Evolutionary conservation across 2,888 invertebrate species (phyloP), one percentile per base, ranked within the genome.

Genomic region (Mellilla xanthometata): DNA sequence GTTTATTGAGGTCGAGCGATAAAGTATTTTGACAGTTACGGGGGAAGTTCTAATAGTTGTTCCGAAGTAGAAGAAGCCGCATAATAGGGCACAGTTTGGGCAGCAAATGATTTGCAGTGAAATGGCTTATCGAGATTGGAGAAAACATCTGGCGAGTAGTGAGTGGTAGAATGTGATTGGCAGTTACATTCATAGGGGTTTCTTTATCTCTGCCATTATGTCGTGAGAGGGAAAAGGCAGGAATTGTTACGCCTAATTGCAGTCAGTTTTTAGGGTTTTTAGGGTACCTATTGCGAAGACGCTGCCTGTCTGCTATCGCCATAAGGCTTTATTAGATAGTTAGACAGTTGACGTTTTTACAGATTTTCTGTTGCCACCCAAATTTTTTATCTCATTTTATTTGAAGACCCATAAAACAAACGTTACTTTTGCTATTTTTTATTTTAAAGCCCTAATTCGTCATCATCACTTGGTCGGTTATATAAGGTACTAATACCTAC

Each of bases 61-160:
- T 12, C 27, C 15, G n/a, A 43, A 42, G 34, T 49, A 22, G 28
- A 42, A 35, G 26, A 40, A 41, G 33, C 39, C 41, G 42, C 40
- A 40, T 40, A 44, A 47, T 45, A 22, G 29, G 33, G 26, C 44
- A 29, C 12, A 19, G 31, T 24, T 36, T 49, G 45, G 48, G 34
- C 35, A 35, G 39, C 36, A 38, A 58, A 54, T 55, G 54, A 56
- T 55, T 52, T 52, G 53, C 51, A 54, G 49, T 44, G 38, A 54
- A 58, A 53, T 47, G 39, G 39, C 46, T 51, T 48, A 42, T 48
- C 44, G 46, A 39, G 34, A 52, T 51, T 39, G 41, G 23, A 27
- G 49, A 43, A 52, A 56, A 56, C 52, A 55, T 48, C 52, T 54
- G 47, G 33, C 11, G 11, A 35, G 32, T 30, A 45, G 24, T 41